Evolutionary conservation across 2,113 vertebrate species (phyloP), one percentile per base, ranked within the genome.

Genomic region (Grus americana): DNA sequence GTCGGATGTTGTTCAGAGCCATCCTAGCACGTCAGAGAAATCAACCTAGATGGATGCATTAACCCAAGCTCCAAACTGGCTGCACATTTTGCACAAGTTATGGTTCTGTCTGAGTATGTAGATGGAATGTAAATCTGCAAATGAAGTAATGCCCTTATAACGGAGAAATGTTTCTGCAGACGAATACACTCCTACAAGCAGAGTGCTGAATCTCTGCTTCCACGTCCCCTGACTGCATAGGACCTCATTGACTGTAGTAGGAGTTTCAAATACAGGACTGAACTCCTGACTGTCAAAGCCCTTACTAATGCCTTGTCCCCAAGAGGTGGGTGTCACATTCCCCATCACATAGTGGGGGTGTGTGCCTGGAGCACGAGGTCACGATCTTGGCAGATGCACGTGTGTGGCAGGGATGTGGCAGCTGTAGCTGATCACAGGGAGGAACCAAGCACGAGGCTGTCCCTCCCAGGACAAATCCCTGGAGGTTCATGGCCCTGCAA

Each of bases 381-480:
- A 30, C 0, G 2, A 36, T 42, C 66, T 73, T 72, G 58, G 80
- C 75, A 62, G 63, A 38, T 21, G 32, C 16, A 14, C 1, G 0
- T 32, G 22, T 17, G 34, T 27, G 52, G 26, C 76, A 66, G 46
- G n/a, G 46, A 82, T 21, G 40, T 44, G 22, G 42, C 84, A 74
- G 74, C 73, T 58, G 30, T 52, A 44, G 38, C 26, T 30, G 73
- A 54, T 47, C 30, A 30, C 22, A 85, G 74, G 50, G 74, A 59
- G 0, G 4, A 75, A 65, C 15, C 1, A 16, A 46, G 38, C 29
- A 65, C 1, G 8, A 55, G 14, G n/a, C 22, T 66, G 21, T 42
- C 40, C 22, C 57, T 38, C 13, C 34, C 36, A 29, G 40, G 57
- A 80, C 30, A 85, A 71, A 75, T 80, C 62, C 46, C 50, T 80